phyloP scores from a whole-genome alignment of 2,888 invertebrate genomes.

The Tetramorium bicarinatum region DNA sequence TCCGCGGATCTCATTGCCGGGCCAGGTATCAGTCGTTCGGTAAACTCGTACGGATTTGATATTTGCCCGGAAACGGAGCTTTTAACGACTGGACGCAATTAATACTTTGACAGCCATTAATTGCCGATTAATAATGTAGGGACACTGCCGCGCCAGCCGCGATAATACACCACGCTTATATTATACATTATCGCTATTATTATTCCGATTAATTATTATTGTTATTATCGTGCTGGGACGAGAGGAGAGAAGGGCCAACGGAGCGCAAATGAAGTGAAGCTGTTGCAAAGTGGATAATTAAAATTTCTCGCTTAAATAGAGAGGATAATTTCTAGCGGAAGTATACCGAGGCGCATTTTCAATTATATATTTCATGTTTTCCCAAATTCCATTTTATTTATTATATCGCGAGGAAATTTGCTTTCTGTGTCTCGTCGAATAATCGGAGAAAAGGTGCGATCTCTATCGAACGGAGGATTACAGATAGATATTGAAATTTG shows the following conservation, averaged over 20 bases:
- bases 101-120: constrained; percentile 53
- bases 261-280: neutral
- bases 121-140: constrained; percentile 50
- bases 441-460: neutral
- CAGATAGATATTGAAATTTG: neutral
- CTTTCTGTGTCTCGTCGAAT: neutral
- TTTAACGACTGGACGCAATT: constrained; percentile 37
- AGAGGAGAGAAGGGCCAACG: neutral
- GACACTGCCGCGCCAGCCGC: neutral
- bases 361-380: neutral
- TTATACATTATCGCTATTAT: constrained; percentile 40
- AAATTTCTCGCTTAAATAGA: constrained; percentile 36
- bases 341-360: neutral
- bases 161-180: constrained; percentile 30
- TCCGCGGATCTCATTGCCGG: neutral
- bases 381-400: neutral
- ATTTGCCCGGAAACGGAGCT: constrained; percentile 8
- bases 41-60: constrained; percentile 10
- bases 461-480: neutral
- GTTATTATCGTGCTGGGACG: constrained; percentile 24
- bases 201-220: constrained; percentile 51
- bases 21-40: neutral
- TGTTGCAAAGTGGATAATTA: constrained; percentile 16
- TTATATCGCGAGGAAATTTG: neutral
- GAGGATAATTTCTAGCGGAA: neutral